Base-by-base conservation (phyloP, 64 coral and sea anemone genomes). In the Dendronephthya gigantea region DNA sequence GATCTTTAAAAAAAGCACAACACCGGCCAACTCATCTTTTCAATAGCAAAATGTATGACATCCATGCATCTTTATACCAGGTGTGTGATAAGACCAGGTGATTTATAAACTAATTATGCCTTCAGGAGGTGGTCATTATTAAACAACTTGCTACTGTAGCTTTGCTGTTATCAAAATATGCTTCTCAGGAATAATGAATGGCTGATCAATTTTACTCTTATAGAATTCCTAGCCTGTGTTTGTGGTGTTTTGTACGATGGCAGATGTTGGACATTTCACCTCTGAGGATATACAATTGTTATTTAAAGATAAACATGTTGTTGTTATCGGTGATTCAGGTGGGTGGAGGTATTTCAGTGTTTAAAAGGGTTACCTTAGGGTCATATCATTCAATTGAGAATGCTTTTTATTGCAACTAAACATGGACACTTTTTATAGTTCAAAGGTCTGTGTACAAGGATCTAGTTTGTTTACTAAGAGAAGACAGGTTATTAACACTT, bases 321-420 rank as follows among this genome's bases (percentile, higher is more conserved):
- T 79, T 10, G 72, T 79, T 79, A 79, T 79, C 36, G 72, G 72
- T 30, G 72, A 79, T 34, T 79, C 72, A 79, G 72, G 72, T 79
- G 36, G 15, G 72, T 36, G 32, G 13, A 79, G 37, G 29, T 34
- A 34, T 79, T 28, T 29, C 34, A 30, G 19, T n/a, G 22, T 66
- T n/a, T 66, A n/a, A n/a, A n/a, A n/a, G n/a, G n/a, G n/a, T n/a
- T n/a, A n/a, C n/a, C n/a, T n/a, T n/a, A n/a, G n/a, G n/a, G n/a
- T n/a, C n/a, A n/a, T n/a, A n/a, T n/a, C n/a, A n/a, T n/a, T n/a
- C n/a, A n/a, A n/a, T n/a, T n/a, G n/a, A n/a, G n/a, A n/a, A n/a
- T n/a, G n/a, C n/a, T n/a, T 6, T 45, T 45, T 45, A 45, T 45
- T 45, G 11, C 19, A 39, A 39, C 19, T 79, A 3, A 79, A 35